Conservation (phyloP, 2,797 vertebrate genomes). For the Mastacembelus armatus region DNA sequence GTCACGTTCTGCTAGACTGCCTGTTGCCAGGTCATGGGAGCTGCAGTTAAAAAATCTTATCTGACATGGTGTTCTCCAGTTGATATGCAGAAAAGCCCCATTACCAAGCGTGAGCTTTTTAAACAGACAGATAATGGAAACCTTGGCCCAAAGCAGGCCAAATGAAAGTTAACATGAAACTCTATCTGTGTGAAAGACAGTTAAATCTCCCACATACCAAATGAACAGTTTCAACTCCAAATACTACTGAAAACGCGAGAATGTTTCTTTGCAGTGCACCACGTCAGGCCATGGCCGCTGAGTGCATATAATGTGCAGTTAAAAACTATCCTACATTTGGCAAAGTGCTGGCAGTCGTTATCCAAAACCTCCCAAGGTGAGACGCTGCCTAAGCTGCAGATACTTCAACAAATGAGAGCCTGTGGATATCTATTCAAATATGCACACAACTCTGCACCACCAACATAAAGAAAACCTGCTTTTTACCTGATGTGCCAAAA, state of each 20-base stretch:
- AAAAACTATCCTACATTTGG: background rate
- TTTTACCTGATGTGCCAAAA: constrained; percentile 3
- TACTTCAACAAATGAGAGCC: constrained; percentile 2
- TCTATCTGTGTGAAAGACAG: background rate
- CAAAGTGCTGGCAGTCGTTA: constrained; percentile 5
- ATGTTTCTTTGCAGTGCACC: constrained; percentile 1
- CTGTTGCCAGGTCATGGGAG: constrained; percentile 11
- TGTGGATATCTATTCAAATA: background rate
- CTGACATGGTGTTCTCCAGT: background rate
- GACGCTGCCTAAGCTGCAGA: background rate
- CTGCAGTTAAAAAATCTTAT: too few relatives aligned
- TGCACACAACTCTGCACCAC: constrained; percentile 15
- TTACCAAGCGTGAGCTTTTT: constrained; percentile 1
- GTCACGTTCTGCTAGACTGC: background rate
- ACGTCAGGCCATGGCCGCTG: constrained; percentile 7
- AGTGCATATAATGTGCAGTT: background rate
- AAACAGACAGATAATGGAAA: background rate
- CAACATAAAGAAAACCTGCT: constrained; percentile 12
- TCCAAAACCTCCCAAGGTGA: background rate
- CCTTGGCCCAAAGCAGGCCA: background rate
- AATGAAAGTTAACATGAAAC: background rate
- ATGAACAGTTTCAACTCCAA: background rate
- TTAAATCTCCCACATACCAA: background rate
- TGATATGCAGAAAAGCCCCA: too few relatives aligned
- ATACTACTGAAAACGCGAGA: background rate